Evolutionary conservation across 1,140 invertebrate species (phyloP), one percentile per base, ranked within the genome.

Genomic region (Condylostylus longicornis): DNA sequence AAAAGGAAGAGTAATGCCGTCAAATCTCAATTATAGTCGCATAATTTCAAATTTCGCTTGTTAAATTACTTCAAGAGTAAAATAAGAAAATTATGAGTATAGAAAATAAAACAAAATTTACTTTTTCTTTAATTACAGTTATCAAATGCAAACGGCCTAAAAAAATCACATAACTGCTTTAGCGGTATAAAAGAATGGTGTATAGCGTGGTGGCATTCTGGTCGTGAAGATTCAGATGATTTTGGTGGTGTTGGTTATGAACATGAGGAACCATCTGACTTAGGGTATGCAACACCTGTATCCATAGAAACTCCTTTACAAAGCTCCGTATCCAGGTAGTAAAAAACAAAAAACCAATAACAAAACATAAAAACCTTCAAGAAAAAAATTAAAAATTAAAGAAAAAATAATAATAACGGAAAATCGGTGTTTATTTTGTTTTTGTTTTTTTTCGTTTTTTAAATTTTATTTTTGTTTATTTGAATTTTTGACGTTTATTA

Each of bases 231-330:
- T 40, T 72, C 78, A 28, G 77, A 81, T 37, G 82, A 81, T 23
- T 74, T 76, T 34, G 77, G 81, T 37, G 82, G 81, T 23, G 74
- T 76, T 34, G 50, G 69, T 66, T 39, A 82, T 40, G 75, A 69
- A 46, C 63, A 77, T 65, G 62, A 82, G 66, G 68, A 77, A 53
- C 64, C 71, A 46, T 75, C 73, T 10, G 75, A 75, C 42, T 72
- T 74, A 49, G 76, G 74, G 6, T 81, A 75, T 56, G 78, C 78
- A 33, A 90, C 85, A 21, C 83, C 85, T 7, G 72, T 85, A 17
- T 87, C 82, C 7, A 74, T 78, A 17, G 86, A 90, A 54, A 90
- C 85, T 37, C 83, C 83, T 28, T 66, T 88, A 37, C 77, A 81
- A 55, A 77, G 79, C 50, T 77, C 79, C 34, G 79, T 84, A 19